Evolutionary conservation across 2,888 invertebrate species (phyloP).

Genomic region (Melolontha melolontha): DNA sequence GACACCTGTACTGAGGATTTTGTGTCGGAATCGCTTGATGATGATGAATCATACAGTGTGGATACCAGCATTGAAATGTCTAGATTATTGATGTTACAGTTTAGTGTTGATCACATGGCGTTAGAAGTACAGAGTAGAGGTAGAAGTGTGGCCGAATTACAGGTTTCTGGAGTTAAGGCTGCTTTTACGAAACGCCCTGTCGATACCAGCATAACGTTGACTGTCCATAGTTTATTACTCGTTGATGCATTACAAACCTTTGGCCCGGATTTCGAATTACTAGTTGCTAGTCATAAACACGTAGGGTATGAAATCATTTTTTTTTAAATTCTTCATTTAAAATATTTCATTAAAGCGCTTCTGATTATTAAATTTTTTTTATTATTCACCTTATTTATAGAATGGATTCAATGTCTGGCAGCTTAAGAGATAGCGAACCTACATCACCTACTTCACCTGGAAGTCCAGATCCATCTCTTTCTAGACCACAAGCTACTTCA

Average conservation of each 20-base stretch:
- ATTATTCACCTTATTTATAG: constrained; percentile 63
- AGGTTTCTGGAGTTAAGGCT: constrained; percentile 85
- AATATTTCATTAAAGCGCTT: no score
- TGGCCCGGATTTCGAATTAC: constrained; percentile 93
- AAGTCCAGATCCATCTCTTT: constrained; percentile 72
- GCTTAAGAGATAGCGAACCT: constrained; percentile 91
- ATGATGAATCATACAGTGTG: constrained; percentile 66
- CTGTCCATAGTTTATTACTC: constrained; percentile 91
- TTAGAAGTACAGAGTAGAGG: constrained; percentile 88
- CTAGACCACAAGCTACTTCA: constrained; percentile 63
- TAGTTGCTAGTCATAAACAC: constrained; percentile 95
- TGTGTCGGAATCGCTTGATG: constrained; percentile 48
- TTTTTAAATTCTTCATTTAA: constrained; percentile 7
- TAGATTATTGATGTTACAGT: constrained; percentile 83
- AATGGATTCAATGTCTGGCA: constrained; percentile 94
- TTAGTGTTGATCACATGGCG: constrained; percentile 88
- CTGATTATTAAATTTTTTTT: not conserved
- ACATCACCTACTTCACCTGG: constrained; percentile 88
- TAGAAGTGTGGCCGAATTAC: constrained; percentile 91
- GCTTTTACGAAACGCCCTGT: constrained; percentile 79
- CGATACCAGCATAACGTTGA: constrained; percentile 83
- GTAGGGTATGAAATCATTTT: constrained; percentile 74
- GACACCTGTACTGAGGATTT: constrained; percentile 56
- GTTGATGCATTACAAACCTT: constrained; percentile 96
- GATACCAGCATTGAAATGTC: constrained; percentile 70